Evolutionary conservation across 2,888 invertebrate species (phyloP), one percentile per base, ranked within the genome.

Genomic region (Scaptomyza parva): DNA sequence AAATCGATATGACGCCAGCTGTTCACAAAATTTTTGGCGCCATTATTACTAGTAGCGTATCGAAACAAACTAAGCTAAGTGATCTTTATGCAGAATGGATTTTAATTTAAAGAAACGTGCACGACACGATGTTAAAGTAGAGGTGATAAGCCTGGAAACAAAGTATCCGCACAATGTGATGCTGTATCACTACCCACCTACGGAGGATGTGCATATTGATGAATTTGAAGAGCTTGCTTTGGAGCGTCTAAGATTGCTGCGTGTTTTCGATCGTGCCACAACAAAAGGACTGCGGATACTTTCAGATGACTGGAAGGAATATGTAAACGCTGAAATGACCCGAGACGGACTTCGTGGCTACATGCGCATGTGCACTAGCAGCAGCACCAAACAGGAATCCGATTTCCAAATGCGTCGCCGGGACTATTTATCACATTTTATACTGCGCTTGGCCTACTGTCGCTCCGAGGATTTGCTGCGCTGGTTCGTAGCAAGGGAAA

Each of bases 341-440:
- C 94, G 94, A 63, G 95, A 95, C 86, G 95, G 95, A 0, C 91
- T 96, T 24, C 94, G 94, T 82, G 93, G 94, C 64, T 95, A 94
- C 84, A 91, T 93, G 8, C 93, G 94, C 72, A 91, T 96, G 18
- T 93, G 95, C 69, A 92, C 94, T 76, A 22, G 24, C 17, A 54
- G 33, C 1, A 37, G 11, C 44, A 60, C 20, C 7, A 93, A 93
- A 39, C 92, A 92, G 12, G 95, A 95, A 67, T 88, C 92, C 1
- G 95, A 96, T 86, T 89, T 95, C 41, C 94, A 95, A 88, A 94
- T 94, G 1, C 93, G 96, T 57, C 93, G 94, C 30, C 94, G 94
- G 68, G 99, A 99, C 91, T 96, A 97, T 86, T 94, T 98, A 51
- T 97, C 99, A 0, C 99, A 99, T 91, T 99, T 96, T 90, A 96